Conservation (phyloP, 2,888 invertebrate genomes). For the Masnerella sp. region DNA sequence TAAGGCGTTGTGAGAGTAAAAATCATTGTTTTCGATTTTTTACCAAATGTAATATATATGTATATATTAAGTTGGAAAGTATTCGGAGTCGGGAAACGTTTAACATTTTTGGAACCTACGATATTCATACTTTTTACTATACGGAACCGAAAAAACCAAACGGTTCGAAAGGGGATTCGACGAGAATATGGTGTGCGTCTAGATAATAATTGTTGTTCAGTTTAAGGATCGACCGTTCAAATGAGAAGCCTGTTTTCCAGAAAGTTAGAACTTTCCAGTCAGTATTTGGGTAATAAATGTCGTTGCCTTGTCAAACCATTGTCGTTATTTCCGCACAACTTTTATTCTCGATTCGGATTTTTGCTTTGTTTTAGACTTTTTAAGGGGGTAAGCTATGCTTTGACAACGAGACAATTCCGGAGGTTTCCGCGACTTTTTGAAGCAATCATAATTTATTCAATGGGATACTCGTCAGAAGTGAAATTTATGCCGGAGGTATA, state of each 20-base stretch:
- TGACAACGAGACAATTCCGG: too few species aligned
- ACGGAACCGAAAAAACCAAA: constrained; percentile 28
- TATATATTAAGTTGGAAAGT: constrained; percentile 59
- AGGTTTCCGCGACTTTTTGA: too few species aligned
- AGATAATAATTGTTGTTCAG: constrained; percentile 37
- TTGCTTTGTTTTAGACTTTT: constrained; percentile 9
- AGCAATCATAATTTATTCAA: too few species aligned
- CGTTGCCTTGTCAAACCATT: constrained; percentile 21
- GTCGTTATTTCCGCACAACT: constrained; percentile 20
- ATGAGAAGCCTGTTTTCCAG: neutral
- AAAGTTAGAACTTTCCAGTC: constrained; percentile 7
- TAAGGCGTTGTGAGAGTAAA: neutral
- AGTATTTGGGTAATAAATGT: constrained; percentile 35
- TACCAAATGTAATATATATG: constrained; percentile 56
- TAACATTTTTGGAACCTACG: constrained; percentile 35
- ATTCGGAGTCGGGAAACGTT: constrained; percentile 38
- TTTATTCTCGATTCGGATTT: neutral
- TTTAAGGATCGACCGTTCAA: constrained; percentile 29
- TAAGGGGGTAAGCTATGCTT: neutral
- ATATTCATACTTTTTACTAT: constrained; percentile 54
- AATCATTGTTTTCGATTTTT: constrained; percentile 53
- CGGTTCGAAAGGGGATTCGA: neutral
- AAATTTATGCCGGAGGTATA: too few species aligned
- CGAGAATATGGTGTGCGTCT: constrained; percentile 1
- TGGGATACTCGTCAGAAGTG: too few species aligned